These are phyloP conservation scores for Stenodera caucasica DNA, from an alignment of 2,888 invertebrate genomes.

Conservation along the genomic window DNA sequence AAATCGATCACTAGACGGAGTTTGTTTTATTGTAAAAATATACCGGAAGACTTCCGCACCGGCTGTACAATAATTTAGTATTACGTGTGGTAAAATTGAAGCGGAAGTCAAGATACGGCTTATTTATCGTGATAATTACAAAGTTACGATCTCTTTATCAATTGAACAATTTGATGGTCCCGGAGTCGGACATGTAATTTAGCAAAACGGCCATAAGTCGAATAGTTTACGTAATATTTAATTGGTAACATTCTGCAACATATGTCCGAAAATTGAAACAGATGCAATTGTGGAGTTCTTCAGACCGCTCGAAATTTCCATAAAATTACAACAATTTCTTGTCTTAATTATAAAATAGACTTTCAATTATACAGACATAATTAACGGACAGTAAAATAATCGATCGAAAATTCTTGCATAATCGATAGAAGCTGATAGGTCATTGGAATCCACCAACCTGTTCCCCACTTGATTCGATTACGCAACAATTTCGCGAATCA, in stretches of 20 bases:
- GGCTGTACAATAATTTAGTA: neutral
- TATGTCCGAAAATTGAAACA: neutral
- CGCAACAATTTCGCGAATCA: neutral
- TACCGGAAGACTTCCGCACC: no score
- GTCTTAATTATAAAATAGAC: no score
- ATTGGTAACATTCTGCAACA: no score
- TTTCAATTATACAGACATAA: no score
- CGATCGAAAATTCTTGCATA: conserved; percentile 13
- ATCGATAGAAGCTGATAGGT: conserved; percentile 14
- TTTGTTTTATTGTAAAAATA: no score
- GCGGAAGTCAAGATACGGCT: conserved; percentile 1
- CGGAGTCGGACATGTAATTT: no score
- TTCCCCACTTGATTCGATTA: neutral
- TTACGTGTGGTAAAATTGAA: neutral
- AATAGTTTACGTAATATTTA: neutral
- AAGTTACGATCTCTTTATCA: neutral
- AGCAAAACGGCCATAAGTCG: neutral
- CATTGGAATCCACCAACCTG: conserved; percentile 17
- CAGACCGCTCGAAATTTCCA: neutral
- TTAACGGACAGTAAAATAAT: no score
- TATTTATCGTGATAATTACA: neutral
- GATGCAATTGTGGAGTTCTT: neutral
- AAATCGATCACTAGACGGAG: no score
- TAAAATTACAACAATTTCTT: no score
- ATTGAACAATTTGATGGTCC: neutral